Conservation (phyloP, 1,140 invertebrate genomes). For the Pachypeltis micranthus region DNA sequence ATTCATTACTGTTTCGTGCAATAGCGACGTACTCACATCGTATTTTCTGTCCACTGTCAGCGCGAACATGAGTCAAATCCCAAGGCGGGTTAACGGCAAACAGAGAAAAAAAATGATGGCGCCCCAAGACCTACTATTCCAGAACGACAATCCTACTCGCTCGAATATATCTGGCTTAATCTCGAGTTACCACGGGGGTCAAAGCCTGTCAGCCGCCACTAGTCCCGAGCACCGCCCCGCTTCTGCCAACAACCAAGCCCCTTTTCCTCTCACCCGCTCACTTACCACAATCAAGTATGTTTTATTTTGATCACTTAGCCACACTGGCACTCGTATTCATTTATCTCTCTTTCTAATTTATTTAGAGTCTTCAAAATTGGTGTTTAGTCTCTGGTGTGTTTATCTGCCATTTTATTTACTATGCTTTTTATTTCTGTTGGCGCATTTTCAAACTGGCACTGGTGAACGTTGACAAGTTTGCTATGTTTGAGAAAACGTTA, state of each 20-base stretch:
- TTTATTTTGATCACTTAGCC: too few species aligned
- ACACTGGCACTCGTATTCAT: too few species aligned
- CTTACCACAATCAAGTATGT: conserved; percentile 21
- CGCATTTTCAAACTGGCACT: too few species aligned
- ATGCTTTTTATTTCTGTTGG: too few species aligned
- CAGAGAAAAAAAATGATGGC: conserved; percentile 2
- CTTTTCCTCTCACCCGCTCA: conserved; percentile 13
- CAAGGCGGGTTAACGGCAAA: neutral
- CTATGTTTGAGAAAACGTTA: too few species aligned
- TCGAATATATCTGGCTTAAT: neutral
- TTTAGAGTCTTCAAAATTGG: too few species aligned
- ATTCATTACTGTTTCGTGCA: too few species aligned
- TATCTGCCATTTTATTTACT: too few species aligned
- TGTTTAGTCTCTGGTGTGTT: too few species aligned
- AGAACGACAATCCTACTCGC: neutral
- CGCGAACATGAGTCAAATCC: neutral
- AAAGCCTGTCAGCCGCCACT: conserved; percentile 4
- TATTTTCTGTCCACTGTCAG: neutral
- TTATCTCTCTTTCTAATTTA: too few species aligned
- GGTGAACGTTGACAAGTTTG: too few species aligned
- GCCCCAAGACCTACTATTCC: conserved; percentile 4
- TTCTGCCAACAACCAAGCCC: neutral
- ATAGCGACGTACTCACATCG: neutral
- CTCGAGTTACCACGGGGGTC: neutral
- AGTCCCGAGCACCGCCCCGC: conserved; percentile 9